phyloP scores from a whole-genome alignment of 2,888 invertebrate genomes.

The Melolontha melolontha region DNA sequence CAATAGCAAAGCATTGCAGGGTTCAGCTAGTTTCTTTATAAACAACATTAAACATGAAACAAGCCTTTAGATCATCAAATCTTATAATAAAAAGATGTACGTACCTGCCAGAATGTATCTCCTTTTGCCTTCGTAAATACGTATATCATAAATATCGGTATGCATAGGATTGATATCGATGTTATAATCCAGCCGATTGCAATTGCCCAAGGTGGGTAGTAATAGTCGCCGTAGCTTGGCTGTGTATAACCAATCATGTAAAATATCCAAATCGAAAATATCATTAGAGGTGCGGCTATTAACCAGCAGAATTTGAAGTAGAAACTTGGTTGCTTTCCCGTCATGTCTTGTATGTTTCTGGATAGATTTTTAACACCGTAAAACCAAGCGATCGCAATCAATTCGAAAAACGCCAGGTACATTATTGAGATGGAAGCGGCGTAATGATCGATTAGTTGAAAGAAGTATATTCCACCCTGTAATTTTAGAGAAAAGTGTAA shows the following conservation, averaged over 20 bases:
- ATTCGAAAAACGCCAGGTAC: constrained; percentile 93
- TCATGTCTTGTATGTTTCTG: constrained; percentile 90
- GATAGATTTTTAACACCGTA: constrained; percentile 87
- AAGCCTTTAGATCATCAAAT: too few species aligned
- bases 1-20: too few species aligned
- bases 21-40: too few species aligned
- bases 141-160: constrained; percentile 84
- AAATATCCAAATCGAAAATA: constrained; percentile 89
- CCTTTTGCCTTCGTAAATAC: constrained; percentile 80
- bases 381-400: constrained; percentile 91
- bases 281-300: constrained; percentile 81
- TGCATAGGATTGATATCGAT: constrained; percentile 84
- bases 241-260: constrained; percentile 89
- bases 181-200: constrained; percentile 89
- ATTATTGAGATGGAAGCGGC: constrained; percentile 93
- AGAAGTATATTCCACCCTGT: constrained; percentile 91
- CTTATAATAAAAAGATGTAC: not conserved
- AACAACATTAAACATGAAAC: too few species aligned
- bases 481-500: constrained; percentile 49
- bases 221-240: constrained; percentile 83
- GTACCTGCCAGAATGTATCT: constrained; percentile 77
- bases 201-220: constrained; percentile 88
- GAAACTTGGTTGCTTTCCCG: constrained; percentile 81
- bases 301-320: constrained; percentile 91
- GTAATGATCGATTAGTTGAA: constrained; percentile 93